Percentiles rank a stretch among this genome's conserved stretches.
phyloP scores from a whole-genome alignment of 2,113 vertebrate species.

The Casuarius casuarius region DNA sequence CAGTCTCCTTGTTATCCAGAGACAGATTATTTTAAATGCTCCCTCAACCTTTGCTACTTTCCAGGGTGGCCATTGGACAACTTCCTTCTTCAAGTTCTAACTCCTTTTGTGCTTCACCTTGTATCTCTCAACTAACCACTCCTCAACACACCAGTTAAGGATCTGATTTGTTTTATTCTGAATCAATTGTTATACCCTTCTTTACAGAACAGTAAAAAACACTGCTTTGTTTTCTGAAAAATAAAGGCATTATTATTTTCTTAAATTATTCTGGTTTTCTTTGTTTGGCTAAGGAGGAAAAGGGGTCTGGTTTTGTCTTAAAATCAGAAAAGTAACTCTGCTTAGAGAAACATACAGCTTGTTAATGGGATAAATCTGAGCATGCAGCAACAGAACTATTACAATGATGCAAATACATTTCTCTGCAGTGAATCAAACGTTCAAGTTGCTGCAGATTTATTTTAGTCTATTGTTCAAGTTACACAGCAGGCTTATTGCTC shows the following conservation, averaged over 20 bases:
- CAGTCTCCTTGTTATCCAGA: slow-evolving; percentile 38
- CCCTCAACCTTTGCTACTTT: slow-evolving; percentile 40
- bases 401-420: background rate
- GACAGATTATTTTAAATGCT: slow-evolving; percentile 63
- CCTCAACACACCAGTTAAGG: background rate
- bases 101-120: background rate
- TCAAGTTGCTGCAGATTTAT: background rate
- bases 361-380: background rate
- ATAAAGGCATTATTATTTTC: background rate
- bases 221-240: background rate
- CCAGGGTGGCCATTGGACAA: background rate
- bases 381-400: background rate
- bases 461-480: background rate
- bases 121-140: background rate
- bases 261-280: background rate
- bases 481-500: background rate
- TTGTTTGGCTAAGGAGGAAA: background rate
- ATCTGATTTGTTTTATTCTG: background rate
- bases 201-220: background rate
- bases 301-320: background rate
- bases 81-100: background rate
- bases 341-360: background rate
- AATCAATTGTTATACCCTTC: background rate
- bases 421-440: background rate
- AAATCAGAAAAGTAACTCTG: background rate